Percentiles rank a stretch among this genome's conserved stretches.
Conservation (phyloP, 2,888 invertebrate genomes). For the Desoria tigrina region DNA sequence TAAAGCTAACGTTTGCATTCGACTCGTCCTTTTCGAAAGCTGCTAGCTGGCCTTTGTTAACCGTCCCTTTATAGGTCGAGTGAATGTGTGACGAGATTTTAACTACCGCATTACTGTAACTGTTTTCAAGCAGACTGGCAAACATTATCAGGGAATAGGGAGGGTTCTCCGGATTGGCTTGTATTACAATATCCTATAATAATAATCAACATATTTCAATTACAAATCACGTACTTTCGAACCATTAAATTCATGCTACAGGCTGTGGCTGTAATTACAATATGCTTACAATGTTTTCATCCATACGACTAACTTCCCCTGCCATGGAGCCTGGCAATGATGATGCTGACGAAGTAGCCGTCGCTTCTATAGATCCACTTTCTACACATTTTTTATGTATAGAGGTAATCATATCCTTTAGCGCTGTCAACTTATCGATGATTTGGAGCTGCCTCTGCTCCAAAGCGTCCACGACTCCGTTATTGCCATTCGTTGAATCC, state of each 20-base stretch:
- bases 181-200: slow-evolving; percentile 13
- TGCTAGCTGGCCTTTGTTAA: not conserved
- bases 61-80: slow-evolving; percentile 8
- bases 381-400: slow-evolving; percentile 6
- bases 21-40: not conserved
- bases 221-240: no score
- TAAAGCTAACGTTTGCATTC: slow-evolving; percentile 2
- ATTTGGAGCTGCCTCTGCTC: slow-evolving; percentile 1
- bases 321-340: not conserved
- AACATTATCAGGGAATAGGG: slow-evolving; percentile 7
- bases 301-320: not conserved
- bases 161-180: slow-evolving; percentile 2
- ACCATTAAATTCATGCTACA: no score
- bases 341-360: not conserved
- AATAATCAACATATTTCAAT: not conserved
- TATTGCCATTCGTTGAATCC: not conserved
- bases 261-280: no score
- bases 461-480: not conserved
- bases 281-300: slow-evolving; percentile 17
- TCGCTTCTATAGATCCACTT: not conserved
- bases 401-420: not conserved
- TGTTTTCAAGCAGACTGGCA: slow-evolving; percentile 6
- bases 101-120: slow-evolving; percentile 11
- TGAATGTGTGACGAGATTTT: slow-evolving; percentile 6
- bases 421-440: slow-evolving; percentile 2